Conservation (phyloP, 2,888 invertebrate species). For the Acheta domesticus region DNA sequence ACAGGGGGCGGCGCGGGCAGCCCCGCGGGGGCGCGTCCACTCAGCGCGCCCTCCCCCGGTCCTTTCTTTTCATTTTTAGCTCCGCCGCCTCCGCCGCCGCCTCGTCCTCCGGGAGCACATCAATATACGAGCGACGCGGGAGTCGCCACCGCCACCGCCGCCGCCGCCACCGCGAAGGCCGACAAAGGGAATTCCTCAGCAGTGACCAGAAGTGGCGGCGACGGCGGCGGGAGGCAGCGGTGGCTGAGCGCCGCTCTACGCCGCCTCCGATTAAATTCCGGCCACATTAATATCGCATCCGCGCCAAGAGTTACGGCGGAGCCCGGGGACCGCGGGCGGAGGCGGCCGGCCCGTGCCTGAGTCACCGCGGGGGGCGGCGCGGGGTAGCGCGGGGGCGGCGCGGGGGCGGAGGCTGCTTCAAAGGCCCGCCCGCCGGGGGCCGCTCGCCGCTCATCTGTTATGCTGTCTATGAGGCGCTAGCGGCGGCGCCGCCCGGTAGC, state of each 20-base stretch:
- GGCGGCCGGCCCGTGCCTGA: background rate
- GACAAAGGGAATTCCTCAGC: conserved; percentile 18
- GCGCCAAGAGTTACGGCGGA: background rate
- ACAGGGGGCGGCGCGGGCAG: background rate
- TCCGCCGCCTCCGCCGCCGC: background rate
- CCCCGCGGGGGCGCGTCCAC: background rate
- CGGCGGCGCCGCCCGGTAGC: background rate
- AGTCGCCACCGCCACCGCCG: background rate
- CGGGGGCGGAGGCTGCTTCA: background rate
- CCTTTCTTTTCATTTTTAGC: conserved; percentile 3
- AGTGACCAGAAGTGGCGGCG: background rate
- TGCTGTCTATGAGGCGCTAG: background rate
- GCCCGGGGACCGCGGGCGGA: background rate
- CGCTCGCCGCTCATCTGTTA: background rate
- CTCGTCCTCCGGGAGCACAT: background rate
- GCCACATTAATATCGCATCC: conserved; percentile 18
- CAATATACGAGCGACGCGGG: background rate
- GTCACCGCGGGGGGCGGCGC: background rate
- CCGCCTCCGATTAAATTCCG: background rate
- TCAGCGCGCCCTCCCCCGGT: background rate
- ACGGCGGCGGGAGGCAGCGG: too few species aligned
- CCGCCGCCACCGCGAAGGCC: background rate
- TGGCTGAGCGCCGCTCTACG: background rate
- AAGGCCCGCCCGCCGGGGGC: background rate
- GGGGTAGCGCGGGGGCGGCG: background rate